Conservation (phyloP, 1,140 invertebrate genomes). For the Leptopilina boulardi region DNA sequence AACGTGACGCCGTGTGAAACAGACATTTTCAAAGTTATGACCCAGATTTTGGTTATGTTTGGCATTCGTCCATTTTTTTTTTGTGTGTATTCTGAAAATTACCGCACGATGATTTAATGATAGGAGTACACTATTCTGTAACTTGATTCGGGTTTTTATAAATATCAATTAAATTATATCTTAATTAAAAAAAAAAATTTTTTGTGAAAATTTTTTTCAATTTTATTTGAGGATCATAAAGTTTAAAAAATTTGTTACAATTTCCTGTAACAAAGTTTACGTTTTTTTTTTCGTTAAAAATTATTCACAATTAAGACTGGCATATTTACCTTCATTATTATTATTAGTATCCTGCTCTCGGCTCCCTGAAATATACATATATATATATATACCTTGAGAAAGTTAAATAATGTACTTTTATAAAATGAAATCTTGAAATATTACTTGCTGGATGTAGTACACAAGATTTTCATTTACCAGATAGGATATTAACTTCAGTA, state of each 20-base stretch:
- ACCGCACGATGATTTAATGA: background rate
- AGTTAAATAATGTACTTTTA: conserved; percentile 7
- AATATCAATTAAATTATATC: too few species aligned
- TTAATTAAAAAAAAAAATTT: too few species aligned
- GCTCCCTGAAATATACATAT: too few species aligned
- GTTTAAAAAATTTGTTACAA: background rate
- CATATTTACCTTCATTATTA: background rate
- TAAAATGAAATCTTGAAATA: conserved; percentile 26
- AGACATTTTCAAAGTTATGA: background rate
- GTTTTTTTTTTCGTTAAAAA: background rate
- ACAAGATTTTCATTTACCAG: conserved; percentile 3
- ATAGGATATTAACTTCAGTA: conserved; percentile 13
- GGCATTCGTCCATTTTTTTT: conserved; percentile 19
- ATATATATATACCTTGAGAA: background rate
- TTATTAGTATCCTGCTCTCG: background rate
- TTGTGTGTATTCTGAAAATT: background rate
- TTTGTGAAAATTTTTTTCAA: too few species aligned
- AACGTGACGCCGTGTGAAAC: background rate
- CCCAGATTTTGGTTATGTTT: background rate
- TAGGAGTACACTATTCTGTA: background rate
- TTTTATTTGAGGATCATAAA: too few species aligned
- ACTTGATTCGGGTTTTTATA: too few species aligned
- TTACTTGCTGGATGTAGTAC: conserved; percentile 11
- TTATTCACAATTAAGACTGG: background rate
- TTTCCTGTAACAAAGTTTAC: background rate